A percentile compares a stretch with the other conserved stretches of the same genome.
Conservation (phyloP, 2,888 invertebrate genomes). For the Exocentrus adspersus region DNA sequence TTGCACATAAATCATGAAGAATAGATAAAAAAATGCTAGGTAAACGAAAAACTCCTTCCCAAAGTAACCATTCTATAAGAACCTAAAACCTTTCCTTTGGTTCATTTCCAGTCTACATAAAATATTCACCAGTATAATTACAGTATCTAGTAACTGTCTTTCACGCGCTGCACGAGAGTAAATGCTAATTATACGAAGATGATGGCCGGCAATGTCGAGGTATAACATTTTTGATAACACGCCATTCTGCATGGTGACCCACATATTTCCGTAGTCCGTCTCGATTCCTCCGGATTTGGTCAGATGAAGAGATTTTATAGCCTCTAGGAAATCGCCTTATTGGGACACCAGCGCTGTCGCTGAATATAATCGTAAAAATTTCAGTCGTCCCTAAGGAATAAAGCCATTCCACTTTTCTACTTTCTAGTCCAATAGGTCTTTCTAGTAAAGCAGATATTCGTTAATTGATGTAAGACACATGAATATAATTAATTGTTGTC, state of each 20-base stretch:
- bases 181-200: conserved; percentile 24
- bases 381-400: neutral
- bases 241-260: conserved; percentile 47
- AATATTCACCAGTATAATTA: no score
- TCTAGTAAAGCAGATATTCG: no score
- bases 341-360: conserved; percentile 40
- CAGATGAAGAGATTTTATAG: conserved; percentile 49
- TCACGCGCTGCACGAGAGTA: conserved; percentile 27
- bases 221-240: conserved; percentile 43
- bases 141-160: conserved; percentile 34
- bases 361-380: conserved; percentile 24
- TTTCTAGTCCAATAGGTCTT: no score
- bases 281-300: conserved; percentile 47
- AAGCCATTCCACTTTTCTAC: neutral
- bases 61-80: no score
- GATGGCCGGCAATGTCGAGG: conserved; percentile 15
- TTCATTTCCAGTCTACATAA: no score
- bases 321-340: conserved; percentile 46
- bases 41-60: no score
- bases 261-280: conserved; percentile 41
- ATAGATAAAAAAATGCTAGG: no score
- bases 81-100: no score
- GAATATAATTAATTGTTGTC: no score
- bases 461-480: no score
- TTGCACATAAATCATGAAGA: neutral